Evolutionary conservation across 2,888 invertebrate species (phyloP).

Genomic region (Myopa testacea): DNA sequence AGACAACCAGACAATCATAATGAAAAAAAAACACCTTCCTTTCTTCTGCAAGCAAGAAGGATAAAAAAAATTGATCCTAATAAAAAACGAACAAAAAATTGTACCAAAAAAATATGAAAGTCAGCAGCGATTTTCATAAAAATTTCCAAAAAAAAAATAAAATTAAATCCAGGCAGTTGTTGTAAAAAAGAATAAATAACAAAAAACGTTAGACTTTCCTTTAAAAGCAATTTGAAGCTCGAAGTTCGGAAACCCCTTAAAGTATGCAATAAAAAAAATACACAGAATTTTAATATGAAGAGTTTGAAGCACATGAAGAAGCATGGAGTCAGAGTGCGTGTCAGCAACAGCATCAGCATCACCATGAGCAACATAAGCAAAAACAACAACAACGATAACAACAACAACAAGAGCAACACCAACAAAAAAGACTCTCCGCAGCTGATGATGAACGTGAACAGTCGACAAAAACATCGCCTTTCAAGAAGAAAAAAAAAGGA

Average conservation of each 20-base stretch:
- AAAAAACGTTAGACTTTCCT: neutral
- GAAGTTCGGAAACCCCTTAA: neutral
- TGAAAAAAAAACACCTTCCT: neutral
- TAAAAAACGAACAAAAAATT: no score
- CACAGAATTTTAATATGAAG: neutral
- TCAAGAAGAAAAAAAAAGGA: neutral
- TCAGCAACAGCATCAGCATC: conserved; percentile 7
- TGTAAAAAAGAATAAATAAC: no score
- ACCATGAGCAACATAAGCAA: neutral
- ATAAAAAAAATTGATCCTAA: no score
- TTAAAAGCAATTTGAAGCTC: neutral
- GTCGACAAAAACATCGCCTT: neutral
- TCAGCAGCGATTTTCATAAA: neutral
- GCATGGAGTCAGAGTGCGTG: conserved; percentile 11
- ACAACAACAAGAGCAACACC: neutral
- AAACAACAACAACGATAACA: neutral
- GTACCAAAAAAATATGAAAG: no score
- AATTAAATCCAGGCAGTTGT: no score
- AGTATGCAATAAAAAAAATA: conserved; percentile 14
- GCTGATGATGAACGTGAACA: neutral
- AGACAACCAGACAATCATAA: neutral
- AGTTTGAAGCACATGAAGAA: neutral
- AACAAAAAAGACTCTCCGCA: neutral
- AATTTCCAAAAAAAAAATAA: neutral
- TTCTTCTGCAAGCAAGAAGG: neutral